Base-by-base conservation (phyloP, 92 coral and sea anemone genomes). In the Phenganax stokvisi region DNA sequence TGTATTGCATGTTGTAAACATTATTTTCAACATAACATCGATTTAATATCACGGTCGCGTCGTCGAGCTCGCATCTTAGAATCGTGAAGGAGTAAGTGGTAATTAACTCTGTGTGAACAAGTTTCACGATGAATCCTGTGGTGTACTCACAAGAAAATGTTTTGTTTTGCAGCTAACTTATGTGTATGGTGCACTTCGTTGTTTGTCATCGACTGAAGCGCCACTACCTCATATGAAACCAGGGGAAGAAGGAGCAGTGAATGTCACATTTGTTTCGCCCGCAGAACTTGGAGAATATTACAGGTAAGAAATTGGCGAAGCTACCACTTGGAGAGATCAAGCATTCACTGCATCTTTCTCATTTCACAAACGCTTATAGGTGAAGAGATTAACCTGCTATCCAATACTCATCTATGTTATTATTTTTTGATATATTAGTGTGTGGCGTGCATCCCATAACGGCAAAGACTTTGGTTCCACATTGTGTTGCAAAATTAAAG, bases 231-330 rank as follows among this genome's bases (percentile, higher is more conserved):
- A 27, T 25, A 84, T 96, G 11, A 80, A 85, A 53, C 97, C 92
- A 29, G 96, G 91, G 53, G 83, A 86, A 17, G 80, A 87, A 62
- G 89, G 94, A 27, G 86, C 84, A 51, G 82, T 92, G 56, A 54
- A 84, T 4, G 91, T 92, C 8, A 88, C 85, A 20, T 92, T 96
- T 31, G 57, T 90, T 74, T 90, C 99, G 8, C 96, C 99, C 20
- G 81, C 70, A 11, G 71, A 79, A 0, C 87, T 91, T 70, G 99
- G 99, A 20, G 83, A 84, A 28, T 92, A 92, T 79, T 86, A 88
- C 80, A 96, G 99, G 99, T 96, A 74, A 15, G 55, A 17, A 11
- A 17, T 9, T 10, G 28, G 28, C 71, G 31, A 37, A 2, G 47
- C 47, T 37, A 5, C 5, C 47, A 5, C 47, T 37, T 37, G 2